These are phyloP conservation scores for Hippocampus guttulatus DNA, from an alignment of 2,113 vertebrate genomes.

Conservation along the genomic window DNA sequence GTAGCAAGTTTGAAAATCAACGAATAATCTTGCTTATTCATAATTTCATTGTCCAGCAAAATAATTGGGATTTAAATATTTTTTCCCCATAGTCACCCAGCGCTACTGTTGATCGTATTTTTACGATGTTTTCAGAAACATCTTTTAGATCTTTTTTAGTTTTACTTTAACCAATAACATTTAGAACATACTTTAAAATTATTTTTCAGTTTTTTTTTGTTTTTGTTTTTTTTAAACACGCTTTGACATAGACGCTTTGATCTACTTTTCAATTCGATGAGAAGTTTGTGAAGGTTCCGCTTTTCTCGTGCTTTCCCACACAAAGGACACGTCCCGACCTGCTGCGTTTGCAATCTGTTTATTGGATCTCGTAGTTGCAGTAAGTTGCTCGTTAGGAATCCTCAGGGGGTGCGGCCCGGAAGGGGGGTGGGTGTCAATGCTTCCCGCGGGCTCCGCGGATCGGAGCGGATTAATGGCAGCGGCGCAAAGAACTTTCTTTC, in stretches of 20 bases:
- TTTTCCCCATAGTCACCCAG: too few relatives aligned
- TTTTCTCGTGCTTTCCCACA: slow-evolving; percentile 29
- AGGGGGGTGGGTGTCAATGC: not conserved
- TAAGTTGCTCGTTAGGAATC: slow-evolving; percentile 54
- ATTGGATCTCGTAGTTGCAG: slow-evolving; percentile 45
- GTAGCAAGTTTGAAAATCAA: too few relatives aligned
- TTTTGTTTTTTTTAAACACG: too few relatives aligned
- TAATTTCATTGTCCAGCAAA: too few relatives aligned
- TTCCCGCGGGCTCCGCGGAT: not conserved
- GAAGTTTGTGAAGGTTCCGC: not conserved
- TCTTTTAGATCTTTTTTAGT: too few relatives aligned
- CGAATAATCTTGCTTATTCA: too few relatives aligned
- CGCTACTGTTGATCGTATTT: too few relatives aligned
- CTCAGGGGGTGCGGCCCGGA: slow-evolving; percentile 17
- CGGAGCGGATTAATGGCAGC: slow-evolving; percentile 28
- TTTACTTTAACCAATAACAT: too few relatives aligned
- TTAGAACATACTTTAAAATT: too few relatives aligned
- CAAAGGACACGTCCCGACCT: slow-evolving; percentile 36
- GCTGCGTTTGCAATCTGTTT: slow-evolving; percentile 40
- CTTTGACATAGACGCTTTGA: not conserved
- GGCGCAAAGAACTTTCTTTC: not conserved
- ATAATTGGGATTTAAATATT: too few relatives aligned
- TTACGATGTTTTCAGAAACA: too few relatives aligned
- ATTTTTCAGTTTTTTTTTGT: too few relatives aligned
- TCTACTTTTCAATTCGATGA: not conserved